Conservation (phyloP, 2,797 vertebrate species). For the Apogon hyalosoma region DNA sequence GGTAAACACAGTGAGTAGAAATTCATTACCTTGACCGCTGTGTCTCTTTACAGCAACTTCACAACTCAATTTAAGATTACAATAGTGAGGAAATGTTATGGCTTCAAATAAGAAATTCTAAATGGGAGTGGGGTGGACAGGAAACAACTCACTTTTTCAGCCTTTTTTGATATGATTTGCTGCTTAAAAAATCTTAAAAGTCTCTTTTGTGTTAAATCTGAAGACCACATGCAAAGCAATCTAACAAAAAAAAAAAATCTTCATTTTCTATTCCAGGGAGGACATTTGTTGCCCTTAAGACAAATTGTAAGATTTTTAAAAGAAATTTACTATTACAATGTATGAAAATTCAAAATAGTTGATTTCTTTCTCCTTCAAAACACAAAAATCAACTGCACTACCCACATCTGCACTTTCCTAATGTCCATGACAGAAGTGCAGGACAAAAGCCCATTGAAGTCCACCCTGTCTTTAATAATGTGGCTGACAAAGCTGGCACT, state of each 20-base stretch:
- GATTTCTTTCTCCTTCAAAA: no score
- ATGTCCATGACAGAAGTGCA: no score
- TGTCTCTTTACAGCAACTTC: conserved; percentile 52
- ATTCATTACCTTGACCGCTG: conserved; percentile 70
- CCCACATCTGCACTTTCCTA: no score
- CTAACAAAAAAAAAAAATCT: no score
- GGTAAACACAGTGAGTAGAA: conserved; percentile 37
- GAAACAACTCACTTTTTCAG: neutral
- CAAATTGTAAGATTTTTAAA: no score
- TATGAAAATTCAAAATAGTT: no score
- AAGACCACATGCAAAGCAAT: neutral
- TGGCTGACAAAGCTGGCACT: no score
- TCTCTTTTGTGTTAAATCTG: neutral
- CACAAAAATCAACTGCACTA: no score
- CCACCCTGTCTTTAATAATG: no score
- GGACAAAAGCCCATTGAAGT: no score
- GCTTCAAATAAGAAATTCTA: conserved; percentile 42
- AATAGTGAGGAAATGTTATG: conserved; percentile 43
- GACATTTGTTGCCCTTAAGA: no score
- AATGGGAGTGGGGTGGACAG: neutral
- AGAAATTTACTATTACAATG: no score
- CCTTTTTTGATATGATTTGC: neutral
- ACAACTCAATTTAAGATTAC: conserved; percentile 68
- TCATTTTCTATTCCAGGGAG: neutral
- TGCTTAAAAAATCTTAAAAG: neutral